Conservation (phyloP, 2,113 vertebrate genomes). For the Hydrochoerus hydrochaeris region DNA sequence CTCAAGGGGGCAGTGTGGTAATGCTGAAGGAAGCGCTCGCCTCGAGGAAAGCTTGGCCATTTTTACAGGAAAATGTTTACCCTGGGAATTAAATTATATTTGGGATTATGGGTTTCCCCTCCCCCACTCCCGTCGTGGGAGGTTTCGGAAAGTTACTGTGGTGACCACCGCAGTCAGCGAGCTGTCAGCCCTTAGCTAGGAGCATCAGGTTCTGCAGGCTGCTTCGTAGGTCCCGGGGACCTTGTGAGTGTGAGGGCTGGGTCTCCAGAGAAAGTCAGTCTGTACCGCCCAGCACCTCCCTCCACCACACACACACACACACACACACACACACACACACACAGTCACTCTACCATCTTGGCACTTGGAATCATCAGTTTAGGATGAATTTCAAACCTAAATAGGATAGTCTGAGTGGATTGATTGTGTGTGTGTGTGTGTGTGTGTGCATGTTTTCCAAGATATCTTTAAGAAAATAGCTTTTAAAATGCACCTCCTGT, state of each 20-base stretch:
- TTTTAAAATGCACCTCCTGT: slow-evolving; percentile 61
- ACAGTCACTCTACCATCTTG: neutral
- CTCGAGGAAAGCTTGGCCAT: slow-evolving; percentile 66
- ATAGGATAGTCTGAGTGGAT: neutral
- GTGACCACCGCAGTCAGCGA: slow-evolving; percentile 70
- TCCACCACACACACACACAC: neutral
- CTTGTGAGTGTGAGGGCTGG: neutral
- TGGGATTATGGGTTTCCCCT: slow-evolving; percentile 78
- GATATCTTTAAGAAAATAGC: slow-evolving; percentile 73
- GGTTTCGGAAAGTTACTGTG: slow-evolving; percentile 83
- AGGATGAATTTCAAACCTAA: slow-evolving; percentile 56
- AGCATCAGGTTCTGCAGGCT: neutral
- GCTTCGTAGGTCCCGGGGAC: slow-evolving; percentile 45
- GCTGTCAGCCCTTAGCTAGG: slow-evolving; percentile 69
- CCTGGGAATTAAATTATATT: slow-evolving; percentile 80
- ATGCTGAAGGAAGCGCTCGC: slow-evolving; percentile 63
- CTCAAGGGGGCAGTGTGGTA: slow-evolving; percentile 87
- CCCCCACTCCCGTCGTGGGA: slow-evolving; percentile 76
- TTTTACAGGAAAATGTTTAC: slow-evolving; percentile 77
- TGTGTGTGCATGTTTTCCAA: slow-evolving; percentile 54
- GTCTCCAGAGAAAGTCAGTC: neutral
- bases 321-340: neutral
- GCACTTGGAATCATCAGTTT: slow-evolving; percentile 36
- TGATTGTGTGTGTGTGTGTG: slow-evolving; percentile 42
- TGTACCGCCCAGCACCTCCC: neutral